Conservation (phyloP, 2,888 invertebrate genomes). For the Leptopilina syphax region DNA sequence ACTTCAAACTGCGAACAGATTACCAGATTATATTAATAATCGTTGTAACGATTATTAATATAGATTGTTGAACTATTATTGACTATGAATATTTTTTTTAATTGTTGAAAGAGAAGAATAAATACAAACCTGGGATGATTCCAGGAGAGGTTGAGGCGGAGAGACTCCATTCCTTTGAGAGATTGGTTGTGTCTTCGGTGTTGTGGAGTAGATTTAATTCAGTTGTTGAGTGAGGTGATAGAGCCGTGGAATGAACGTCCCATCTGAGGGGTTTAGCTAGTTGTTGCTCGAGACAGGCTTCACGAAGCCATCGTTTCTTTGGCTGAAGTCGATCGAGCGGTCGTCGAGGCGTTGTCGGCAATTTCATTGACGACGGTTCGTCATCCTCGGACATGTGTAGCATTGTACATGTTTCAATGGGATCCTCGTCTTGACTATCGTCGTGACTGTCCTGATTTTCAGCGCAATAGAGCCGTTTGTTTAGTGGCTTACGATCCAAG, state of each 20-base stretch:
- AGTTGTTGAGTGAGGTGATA: constrained; percentile 1
- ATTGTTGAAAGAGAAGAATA: neutral
- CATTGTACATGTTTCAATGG: constrained; percentile 64
- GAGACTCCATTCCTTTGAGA: constrained; percentile 19
- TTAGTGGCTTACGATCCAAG: constrained; percentile 66
- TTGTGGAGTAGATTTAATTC: constrained; percentile 14
- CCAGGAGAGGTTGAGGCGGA: neutral
- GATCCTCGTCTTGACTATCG: constrained; percentile 74
- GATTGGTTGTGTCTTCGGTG: neutral
- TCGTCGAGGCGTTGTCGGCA: constrained; percentile 69
- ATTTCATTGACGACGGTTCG: constrained; percentile 64
- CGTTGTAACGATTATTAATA: too few relatives aligned
- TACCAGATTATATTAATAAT: too few relatives aligned
- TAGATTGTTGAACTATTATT: too few relatives aligned
- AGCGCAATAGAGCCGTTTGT: constrained; percentile 69
- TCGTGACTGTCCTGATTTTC: constrained; percentile 75
- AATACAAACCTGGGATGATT: constrained; percentile 12
- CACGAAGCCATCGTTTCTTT: constrained; percentile 81
- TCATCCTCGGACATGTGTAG: constrained; percentile 73
- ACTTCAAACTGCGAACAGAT: too few relatives aligned
- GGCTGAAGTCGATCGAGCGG: constrained; percentile 77
- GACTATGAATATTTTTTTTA: too few relatives aligned
- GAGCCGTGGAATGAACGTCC: constrained; percentile 64
- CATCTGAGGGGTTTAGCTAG: constrained; percentile 79
- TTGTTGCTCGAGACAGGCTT: constrained; percentile 78